Base-by-base conservation (phyloP, 2,888 invertebrate species). In the Oscheius sp. region DNA sequence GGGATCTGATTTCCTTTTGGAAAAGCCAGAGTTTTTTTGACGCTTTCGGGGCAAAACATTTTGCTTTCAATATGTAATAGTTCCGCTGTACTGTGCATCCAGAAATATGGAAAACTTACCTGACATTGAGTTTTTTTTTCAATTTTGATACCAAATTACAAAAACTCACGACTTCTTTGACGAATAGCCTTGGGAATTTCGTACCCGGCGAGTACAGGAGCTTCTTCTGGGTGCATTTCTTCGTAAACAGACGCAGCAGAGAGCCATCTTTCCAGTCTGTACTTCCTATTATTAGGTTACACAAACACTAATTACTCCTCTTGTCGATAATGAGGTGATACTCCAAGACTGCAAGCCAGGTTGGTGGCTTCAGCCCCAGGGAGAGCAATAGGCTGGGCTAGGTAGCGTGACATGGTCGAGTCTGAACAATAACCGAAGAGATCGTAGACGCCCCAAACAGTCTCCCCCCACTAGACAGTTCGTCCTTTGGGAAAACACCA, bases 241-340 rank as follows among this genome's bases (percentile, higher is more conserved):
- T 68, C 55, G n/a, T 68, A 68, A 37, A 68, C n/a, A 13, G 68
- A 68, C n/a, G 68, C 68, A 55, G 68, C 68, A 37, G 68, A 68
- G 35, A 68, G 29, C 68, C 68, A 68, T n/a, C 68, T 29, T 53
- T 55, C 32, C 13, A 68, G 29, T 33, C 68, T 68, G 21, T 21
- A 55, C 47, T 63, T 37, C 35, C 33, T 4, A 53, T 37, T 33
- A 42, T 42, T 42, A 42, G 42, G 42, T 42, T 42, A 42, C 7
- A 3, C 29, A 33, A 13, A 33, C 58, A 58, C 68, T 68, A 21
- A 21, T 21, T 68, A 68, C 68, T 68, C 68, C 13, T 55, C 68
- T 68, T 68, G 68, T 53, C 68, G 1, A 21, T 68, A 68, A 13
- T 33, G 42, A 7, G 68, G 68, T 7, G 68, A 68, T 13, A 68